These are phyloP conservation scores for Ophion obscuratus DNA, from an alignment of 2,888 invertebrate species.

Conservation along the genomic window DNA sequence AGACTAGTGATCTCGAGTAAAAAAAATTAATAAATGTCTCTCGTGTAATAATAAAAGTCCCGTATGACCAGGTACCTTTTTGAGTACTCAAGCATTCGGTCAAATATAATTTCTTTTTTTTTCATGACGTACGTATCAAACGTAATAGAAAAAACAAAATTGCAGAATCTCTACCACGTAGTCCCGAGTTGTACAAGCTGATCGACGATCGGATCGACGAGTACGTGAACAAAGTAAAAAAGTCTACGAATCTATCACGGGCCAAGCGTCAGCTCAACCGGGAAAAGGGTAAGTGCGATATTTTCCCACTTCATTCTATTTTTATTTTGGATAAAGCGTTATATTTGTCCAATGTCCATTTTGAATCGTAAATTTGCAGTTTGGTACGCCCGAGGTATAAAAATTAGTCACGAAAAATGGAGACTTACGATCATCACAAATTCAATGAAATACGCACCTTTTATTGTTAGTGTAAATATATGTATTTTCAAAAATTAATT, in stretches of 20 bases:
- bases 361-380: too few relatives aligned
- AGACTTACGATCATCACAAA: neutral
- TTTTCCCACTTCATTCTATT: neutral
- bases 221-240: conserved; percentile 61
- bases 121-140: neutral
- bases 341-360: neutral
- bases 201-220: conserved; percentile 66
- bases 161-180: conserved; percentile 54
- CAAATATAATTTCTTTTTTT: too few relatives aligned
- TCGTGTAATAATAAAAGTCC: too few relatives aligned
- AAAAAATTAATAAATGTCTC: too few relatives aligned
- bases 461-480: neutral
- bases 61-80: too few relatives aligned
- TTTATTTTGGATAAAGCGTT: neutral
- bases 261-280: conserved; percentile 61
- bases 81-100: too few relatives aligned
- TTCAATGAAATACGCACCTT: neutral
- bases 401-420: too few relatives aligned
- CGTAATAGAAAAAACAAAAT: neutral
- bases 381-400: too few relatives aligned
- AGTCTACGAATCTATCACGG: conserved; percentile 47
- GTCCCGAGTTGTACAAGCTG: conserved; percentile 37
- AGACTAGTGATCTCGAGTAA: too few relatives aligned
- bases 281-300: conserved; percentile 50
- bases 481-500: neutral